Evolutionary conservation across 2,113 vertebrate species (phyloP), one percentile per base, ranked within the genome.

Genomic region (Colaptes auratus): DNA sequence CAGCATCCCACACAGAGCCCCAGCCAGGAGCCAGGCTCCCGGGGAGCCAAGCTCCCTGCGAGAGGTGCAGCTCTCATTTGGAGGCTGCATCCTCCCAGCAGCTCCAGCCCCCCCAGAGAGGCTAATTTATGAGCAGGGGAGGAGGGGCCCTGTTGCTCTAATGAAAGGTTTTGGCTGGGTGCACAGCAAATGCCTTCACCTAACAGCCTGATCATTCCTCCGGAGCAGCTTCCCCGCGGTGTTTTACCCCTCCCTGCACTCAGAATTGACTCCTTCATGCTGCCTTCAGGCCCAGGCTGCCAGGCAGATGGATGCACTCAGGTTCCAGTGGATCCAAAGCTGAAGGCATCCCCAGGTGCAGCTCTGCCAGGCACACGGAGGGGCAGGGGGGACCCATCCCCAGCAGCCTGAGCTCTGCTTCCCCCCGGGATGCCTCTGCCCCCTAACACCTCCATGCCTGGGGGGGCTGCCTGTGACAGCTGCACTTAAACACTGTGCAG

Each of bases 101-200:
- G 65, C 48, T 81, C 73, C 15, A 2, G 39, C 66, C 92, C 90
- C 82, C 42, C 59, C 1, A 0, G 61, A n/a, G 84, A 52, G 59
- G 78, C 87, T 72, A 91, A 92, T 93, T 80, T 78, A 74, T 92
- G 19, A 86, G 48, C 72, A 33, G 53, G 21, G n/a, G 71, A 72
- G 46, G 88, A 81, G 70, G 82, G 72, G 85, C 82, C 73, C 85
- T 81, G 8, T 46, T 52, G 66, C 24, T 55, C 59, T 46, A 93
- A 66, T 58, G 76, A 94, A 80, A 82, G 53, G 56, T 91, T 94
- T 95, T 90, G 82, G 88, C 88, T 67, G 87, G 72, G 66, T 87
- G 88, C 79, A 61, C 82, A 61, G 88, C 18, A 88, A 94, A 39
- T 21, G 36, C 13, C 42, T 69, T 84, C 75, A 82, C 88, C 88